These are phyloP conservation scores for Danaus melanippus DNA, from an alignment of 1,140 invertebrate species.

Conservation along the genomic window DNA sequence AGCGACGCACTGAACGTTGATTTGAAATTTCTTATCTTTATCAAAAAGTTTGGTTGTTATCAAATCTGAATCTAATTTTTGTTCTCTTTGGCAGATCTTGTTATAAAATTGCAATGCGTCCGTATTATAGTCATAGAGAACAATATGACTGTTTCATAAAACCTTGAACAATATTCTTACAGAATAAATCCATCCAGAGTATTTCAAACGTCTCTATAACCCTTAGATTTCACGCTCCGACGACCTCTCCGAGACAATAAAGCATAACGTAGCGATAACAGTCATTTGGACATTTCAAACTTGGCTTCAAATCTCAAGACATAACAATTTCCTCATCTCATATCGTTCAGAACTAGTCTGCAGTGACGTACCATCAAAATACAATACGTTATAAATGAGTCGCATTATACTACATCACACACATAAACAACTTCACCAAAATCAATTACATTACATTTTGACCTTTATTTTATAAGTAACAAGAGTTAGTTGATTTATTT, in stretches of 20 bases:
- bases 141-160: constrained; percentile 2
- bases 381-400: constrained; percentile 67
- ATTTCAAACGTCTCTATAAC: constrained; percentile 26
- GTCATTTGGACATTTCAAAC: constrained; percentile 45
- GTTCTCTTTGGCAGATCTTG: too few species aligned
- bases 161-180: constrained; percentile 2
- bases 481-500: constrained; percentile 17
- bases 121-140: too few species aligned
- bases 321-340: constrained; percentile 65
- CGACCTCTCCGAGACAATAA: constrained; percentile 40
- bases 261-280: constrained; percentile 43
- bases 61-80: too few species aligned
- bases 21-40: too few species aligned
- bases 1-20: too few species aligned
- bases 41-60: too few species aligned
- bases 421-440: constrained; percentile 13
- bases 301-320: constrained; percentile 43
- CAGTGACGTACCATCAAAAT: constrained; percentile 63
- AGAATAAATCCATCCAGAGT: constrained; percentile 29
- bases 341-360: constrained; percentile 50
- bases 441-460: constrained; percentile 9
- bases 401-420: constrained; percentile 42
- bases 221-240: constrained; percentile 34
- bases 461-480: constrained; percentile 12
- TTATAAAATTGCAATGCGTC: too few species aligned